Percentiles rank a stretch among this genome's conserved stretches.
These are phyloP conservation scores for Leucophora obtusa DNA, from an alignment of 2,888 invertebrate genomes.

Conservation along the genomic window DNA sequence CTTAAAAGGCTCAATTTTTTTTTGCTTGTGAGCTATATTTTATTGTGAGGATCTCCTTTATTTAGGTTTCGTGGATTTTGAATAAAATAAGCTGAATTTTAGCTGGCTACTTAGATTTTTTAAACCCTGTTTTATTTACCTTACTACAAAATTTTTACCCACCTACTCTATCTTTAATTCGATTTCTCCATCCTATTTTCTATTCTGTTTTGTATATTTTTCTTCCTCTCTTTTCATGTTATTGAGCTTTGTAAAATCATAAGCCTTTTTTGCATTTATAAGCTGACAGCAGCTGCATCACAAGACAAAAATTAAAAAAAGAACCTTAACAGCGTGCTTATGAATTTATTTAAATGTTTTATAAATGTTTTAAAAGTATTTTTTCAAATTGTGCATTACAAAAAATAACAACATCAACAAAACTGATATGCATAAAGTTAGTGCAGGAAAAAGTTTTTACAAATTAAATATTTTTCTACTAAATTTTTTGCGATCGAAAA, in stretches of 20 bases:
- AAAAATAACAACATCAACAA: slow-evolving; percentile 2
- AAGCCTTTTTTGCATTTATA: slow-evolving; percentile 53
- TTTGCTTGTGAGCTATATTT: no score
- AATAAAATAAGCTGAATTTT: no score
- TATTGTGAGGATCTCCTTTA: no score
- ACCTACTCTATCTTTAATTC: no score
- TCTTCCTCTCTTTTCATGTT: neutral
- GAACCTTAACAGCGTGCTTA: slow-evolving; percentile 50
- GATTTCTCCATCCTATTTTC: no score
- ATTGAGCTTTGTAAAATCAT: slow-evolving; percentile 37
- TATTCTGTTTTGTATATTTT: neutral
- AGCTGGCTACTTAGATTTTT: no score
- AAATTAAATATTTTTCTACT: no score
- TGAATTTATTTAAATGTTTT: slow-evolving; percentile 63
- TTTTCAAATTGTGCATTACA: slow-evolving; percentile 38
- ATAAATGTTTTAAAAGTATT: slow-evolving; percentile 48
- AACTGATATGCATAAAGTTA: neutral
- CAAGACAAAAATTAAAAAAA: neutral
- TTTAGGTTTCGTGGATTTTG: no score
- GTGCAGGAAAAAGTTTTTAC: neutral
- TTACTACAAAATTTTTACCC: neutral
- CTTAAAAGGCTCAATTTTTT: no score
- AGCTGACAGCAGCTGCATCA: slow-evolving; percentile 55
- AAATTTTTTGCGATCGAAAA: no score
- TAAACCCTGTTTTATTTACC: neutral